Base-by-base conservation (phyloP, 2,113 vertebrate genomes). In the Mesoclemmys tuberculata region DNA sequence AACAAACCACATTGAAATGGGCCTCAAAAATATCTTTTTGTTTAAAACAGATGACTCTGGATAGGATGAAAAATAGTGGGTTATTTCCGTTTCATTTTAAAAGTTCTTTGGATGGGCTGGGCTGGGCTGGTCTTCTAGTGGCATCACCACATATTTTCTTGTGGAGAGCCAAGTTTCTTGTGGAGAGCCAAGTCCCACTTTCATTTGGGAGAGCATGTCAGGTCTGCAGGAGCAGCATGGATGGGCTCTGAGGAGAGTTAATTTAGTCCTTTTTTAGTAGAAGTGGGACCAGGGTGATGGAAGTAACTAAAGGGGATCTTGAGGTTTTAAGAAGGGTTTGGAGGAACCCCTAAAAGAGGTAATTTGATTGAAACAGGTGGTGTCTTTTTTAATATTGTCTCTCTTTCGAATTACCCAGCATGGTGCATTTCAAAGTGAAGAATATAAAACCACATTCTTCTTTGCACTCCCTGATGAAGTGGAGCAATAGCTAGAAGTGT, bases 401-500 rank as follows among this genome's bases (percentile, higher is more conserved):
- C 46, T 12, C 16, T 88, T 80, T 88, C 49, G 93, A 87, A 87
- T 55, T 55, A 27, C 44, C 7, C 54, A 46, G 21, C 31, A 29
- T 71, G 7, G 26, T 85, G n/a, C 3, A 81, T 85, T 93, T 90
- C 56, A 74, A 12, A 92, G 9, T 85, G 46, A 93, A 94, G 14
- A 49, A n/a, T 74, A 41, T 26, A 24, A 24, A n/a, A 38, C 21
- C 21, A 38, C 22, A 22, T 74, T 21, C n/a, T 22, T 41, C 68
- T 22, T 38, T 74, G 38, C 12, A 74, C 7, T 27, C 14, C 27
- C 44, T 85, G 91, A 80, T 80, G 31, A 80, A 80, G 46, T 87
- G 35, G n/a, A 93, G 51, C 24, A 77, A 56, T 95, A 93, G 87
- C 94, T 96, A 91, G 29, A 61, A 61, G 29, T 92, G 89, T 97